Conservation (phyloP, 2,113 vertebrate genomes). For the Elachura formosa region DNA sequence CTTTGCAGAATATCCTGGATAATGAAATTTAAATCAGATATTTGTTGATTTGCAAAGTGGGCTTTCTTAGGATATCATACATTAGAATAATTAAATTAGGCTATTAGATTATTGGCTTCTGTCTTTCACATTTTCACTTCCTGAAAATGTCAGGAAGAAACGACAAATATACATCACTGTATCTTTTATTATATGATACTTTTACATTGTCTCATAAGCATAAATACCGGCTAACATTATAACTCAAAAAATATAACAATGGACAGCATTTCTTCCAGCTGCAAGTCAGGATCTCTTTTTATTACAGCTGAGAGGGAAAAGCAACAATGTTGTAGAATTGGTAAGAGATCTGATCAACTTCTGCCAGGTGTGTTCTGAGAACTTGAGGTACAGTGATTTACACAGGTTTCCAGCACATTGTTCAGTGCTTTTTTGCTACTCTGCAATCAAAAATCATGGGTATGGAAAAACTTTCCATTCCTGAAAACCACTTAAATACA, state of each 20-base stretch:
- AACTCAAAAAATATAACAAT: background rate
- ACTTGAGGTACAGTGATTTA: background rate
- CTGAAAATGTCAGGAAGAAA: background rate
- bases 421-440: background rate
- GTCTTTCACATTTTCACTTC: background rate
- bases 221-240: background rate
- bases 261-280: background rate
- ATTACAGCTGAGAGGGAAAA: background rate
- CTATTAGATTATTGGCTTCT: background rate
- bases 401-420: background rate
- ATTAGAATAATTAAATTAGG: background rate
- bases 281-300: background rate
- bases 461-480: background rate
- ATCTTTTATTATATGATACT: background rate
- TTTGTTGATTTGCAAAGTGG: background rate
- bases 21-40: background rate
- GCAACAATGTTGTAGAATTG: background rate
- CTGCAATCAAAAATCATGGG: background rate
- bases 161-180: background rate
- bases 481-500: background rate
- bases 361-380: background rate
- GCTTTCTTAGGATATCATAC: background rate
- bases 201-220: background rate
- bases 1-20: background rate
- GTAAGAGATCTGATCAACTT: background rate